phyloP scores from a whole-genome alignment of 2,113 vertebrate species.

The Chaetorhynchus papuensis region DNA sequence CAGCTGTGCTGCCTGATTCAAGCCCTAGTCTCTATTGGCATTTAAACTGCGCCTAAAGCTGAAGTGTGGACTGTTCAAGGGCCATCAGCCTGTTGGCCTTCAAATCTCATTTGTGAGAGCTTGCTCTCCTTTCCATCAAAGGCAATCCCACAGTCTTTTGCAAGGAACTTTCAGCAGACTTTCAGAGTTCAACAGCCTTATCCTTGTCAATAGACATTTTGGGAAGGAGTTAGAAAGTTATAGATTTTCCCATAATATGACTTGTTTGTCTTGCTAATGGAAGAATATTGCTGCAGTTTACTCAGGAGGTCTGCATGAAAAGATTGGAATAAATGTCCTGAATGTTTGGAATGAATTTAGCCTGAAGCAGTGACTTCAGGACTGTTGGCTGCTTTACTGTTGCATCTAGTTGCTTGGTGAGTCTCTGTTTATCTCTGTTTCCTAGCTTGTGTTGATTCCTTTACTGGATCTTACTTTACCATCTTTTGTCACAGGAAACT shows the following conservation, averaged over 20 bases:
- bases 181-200: background rate
- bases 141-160: background rate
- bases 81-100: background rate
- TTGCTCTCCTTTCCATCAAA: background rate
- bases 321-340: background rate
- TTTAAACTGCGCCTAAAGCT: background rate
- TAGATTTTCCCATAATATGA: background rate
- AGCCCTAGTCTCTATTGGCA: background rate
- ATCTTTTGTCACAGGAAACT: background rate
- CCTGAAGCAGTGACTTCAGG: background rate
- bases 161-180: accelerated
- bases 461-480: background rate
- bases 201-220: background rate
- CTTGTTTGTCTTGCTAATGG: background rate
- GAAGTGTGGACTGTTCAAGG: background rate
- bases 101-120: background rate
- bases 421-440: background rate
- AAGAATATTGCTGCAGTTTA: background rate
- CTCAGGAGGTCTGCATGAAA: background rate
- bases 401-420: background rate
- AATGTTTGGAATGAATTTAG: background rate
- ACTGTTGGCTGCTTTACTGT: background rate
- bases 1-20: background rate
- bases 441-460: background rate
- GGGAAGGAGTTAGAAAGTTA: background rate